Conservation (phyloP, 2,888 invertebrate genomes). For the Erebia aethiops region DNA sequence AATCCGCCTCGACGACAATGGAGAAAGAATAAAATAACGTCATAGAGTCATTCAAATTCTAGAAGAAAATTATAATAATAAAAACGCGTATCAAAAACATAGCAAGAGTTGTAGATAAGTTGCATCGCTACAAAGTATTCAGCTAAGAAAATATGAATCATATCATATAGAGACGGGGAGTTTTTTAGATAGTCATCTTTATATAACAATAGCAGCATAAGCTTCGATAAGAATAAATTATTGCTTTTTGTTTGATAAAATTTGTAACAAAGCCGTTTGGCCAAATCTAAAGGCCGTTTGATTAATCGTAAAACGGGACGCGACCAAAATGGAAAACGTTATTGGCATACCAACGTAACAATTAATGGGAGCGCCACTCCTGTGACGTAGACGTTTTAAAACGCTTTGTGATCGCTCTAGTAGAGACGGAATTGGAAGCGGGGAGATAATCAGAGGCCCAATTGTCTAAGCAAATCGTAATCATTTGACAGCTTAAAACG, state of each 20-base stretch:
- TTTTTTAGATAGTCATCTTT: too few species aligned
- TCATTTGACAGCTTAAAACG: too few species aligned
- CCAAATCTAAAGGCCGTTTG: slow-evolving; percentile 22
- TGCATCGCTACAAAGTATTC: too few species aligned
- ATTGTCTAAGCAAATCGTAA: too few species aligned
- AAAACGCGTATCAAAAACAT: too few species aligned
- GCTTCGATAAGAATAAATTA: slow-evolving; percentile 16
- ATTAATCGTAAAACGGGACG: slow-evolving; percentile 28
- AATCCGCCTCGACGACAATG: too few species aligned
- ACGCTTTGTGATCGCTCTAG: slow-evolving; percentile 75
- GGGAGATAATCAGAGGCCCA: slow-evolving; percentile 66
- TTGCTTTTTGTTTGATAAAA: slow-evolving; percentile 19
- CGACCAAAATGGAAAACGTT: slow-evolving; percentile 31
- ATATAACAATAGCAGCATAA: background rate
- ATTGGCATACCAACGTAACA: slow-evolving; percentile 53
- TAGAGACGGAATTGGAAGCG: slow-evolving; percentile 61
- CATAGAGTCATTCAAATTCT: too few species aligned
- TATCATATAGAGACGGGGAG: too few species aligned
- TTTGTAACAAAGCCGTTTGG: slow-evolving; percentile 24
- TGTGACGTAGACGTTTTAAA: slow-evolving; percentile 69
- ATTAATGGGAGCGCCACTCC: slow-evolving; percentile 60
- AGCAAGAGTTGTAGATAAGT: too few species aligned
- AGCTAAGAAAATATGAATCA: too few species aligned
- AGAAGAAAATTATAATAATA: too few species aligned
- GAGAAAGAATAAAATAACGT: too few species aligned